A percentile compares a stretch with the other conserved stretches of the same genome.
Conservation (phyloP, 1,140 invertebrate genomes). For the Drosophila kurseongensis region DNA sequence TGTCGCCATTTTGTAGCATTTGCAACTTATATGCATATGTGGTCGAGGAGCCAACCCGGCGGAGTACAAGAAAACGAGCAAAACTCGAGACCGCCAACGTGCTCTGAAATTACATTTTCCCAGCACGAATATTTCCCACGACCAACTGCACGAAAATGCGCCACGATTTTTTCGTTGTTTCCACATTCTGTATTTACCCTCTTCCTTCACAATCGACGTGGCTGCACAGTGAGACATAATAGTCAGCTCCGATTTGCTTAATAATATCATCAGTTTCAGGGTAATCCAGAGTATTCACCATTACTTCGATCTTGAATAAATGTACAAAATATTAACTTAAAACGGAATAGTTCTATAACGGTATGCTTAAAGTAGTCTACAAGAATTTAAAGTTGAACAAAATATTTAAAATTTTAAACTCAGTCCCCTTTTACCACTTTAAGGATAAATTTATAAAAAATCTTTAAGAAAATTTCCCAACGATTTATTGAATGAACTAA, state of each 20-base stretch:
- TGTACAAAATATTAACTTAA: too few relatives aligned
- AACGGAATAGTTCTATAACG: too few relatives aligned
- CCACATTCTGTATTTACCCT: conserved; percentile 47
- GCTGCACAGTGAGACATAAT: conserved; percentile 32
- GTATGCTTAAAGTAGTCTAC: too few relatives aligned
- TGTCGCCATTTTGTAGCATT: conserved; percentile 80
- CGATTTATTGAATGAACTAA: too few relatives aligned
- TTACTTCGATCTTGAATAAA: too few relatives aligned
- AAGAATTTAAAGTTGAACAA: too few relatives aligned
- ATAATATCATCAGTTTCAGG: too few relatives aligned
- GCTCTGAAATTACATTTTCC: conserved; percentile 79
- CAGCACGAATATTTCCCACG: conserved; percentile 72
- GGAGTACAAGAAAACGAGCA: conserved; percentile 24
- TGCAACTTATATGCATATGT: conserved; percentile 74
- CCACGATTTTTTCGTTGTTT: conserved; percentile 59
- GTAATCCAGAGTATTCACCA: too few relatives aligned
- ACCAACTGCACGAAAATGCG: conserved; percentile 74
- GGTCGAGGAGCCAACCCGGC: conserved; percentile 21
- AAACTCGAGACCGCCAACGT: conserved; percentile 48
- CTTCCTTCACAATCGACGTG: conserved; percentile 30
- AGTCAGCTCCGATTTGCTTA: not conserved
- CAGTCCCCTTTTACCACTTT: too few relatives aligned
- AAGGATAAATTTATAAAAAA: too few relatives aligned
- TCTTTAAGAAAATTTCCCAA: too few relatives aligned
- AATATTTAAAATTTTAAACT: too few relatives aligned